phyloP scores from a whole-genome alignment of 1,140 invertebrate genomes.

The Bombyx mandarina region DNA sequence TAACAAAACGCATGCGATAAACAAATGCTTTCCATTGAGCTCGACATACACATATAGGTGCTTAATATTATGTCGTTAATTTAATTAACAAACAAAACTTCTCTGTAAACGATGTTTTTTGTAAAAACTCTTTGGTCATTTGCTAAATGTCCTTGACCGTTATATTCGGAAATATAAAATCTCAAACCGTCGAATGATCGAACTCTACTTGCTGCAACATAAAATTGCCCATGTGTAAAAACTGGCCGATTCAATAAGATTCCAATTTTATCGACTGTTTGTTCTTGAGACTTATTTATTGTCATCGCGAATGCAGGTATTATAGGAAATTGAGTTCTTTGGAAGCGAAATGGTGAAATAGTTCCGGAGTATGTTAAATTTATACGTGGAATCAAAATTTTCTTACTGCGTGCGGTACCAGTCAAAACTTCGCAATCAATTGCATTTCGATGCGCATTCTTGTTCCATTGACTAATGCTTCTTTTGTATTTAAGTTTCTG shows the following conservation, averaged over 20 bases:
- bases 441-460: conserved; percentile 6
- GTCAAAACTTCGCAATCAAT: conserved; percentile 7
- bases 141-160: neutral
- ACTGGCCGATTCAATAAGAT: neutral
- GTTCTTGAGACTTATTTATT: conserved; percentile 10
- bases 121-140: neutral
- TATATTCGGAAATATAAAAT: conserved; percentile 1
- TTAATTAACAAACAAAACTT: conserved; percentile 1
- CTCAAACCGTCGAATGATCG: conserved; percentile 1
- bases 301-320: conserved; percentile 8
- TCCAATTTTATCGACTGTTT: neutral
- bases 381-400: conserved; percentile 9
- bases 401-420: conserved; percentile 6
- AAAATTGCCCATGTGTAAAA: too few relatives aligned
- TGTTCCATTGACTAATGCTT: conserved; percentile 11
- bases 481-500: conserved; percentile 12
- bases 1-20: neutral
- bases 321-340: conserved; percentile 7
- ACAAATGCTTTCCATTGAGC: neutral
- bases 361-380: conserved; percentile 5
- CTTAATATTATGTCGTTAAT: neutral
- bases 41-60: neutral
- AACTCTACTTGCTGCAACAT: conserved; percentile 1
- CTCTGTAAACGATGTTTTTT: conserved; percentile 1
- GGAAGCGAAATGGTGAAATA: conserved; percentile 7